A percentile compares a stretch with the other conserved stretches of the same genome.
These are phyloP conservation scores for Nibea coibor DNA, from an alignment of 2,113 vertebrate genomes.

Conservation along the genomic window DNA sequence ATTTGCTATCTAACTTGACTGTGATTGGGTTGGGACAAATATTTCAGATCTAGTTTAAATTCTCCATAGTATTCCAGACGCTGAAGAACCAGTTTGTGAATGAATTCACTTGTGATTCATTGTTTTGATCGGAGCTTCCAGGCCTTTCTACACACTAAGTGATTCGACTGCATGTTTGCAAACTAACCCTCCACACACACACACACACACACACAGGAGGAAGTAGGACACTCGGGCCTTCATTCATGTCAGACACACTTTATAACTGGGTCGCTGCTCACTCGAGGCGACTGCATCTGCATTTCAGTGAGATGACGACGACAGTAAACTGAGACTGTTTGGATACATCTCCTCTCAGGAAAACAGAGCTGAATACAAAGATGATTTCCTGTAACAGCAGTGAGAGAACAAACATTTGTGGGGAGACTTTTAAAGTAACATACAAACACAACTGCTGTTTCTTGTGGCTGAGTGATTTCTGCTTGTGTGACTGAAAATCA, in stretches of 20 bases:
- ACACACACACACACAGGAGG: not conserved
- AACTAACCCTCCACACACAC: not conserved
- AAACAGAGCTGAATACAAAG: not conserved
- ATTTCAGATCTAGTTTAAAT: not conserved
- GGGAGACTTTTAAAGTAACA: no score
- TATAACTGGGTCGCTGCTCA: conserved; percentile 27
- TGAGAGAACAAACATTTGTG: not conserved
- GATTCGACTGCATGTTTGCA: not conserved
- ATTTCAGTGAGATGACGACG: not conserved
- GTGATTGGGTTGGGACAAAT: no score
- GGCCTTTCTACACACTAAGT: not conserved
- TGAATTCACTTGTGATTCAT: not conserved
- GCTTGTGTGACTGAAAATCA: not conserved
- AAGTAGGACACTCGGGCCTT: conserved; percentile 23
- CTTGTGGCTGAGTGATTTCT: not conserved
- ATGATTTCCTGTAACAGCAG: not conserved
- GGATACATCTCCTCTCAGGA: not conserved
- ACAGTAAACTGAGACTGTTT: not conserved
- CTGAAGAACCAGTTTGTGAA: not conserved
- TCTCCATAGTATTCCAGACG: not conserved
- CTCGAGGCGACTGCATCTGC: conserved; percentile 13
- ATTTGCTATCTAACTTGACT: no score
- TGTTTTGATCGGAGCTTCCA: not conserved
- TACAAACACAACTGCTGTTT: not conserved
- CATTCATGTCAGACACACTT: conserved; percentile 29